Evolutionary conservation across 2,113 vertebrate genomes (phyloP), one percentile per base, ranked within the genome.

Genomic region (Protomyctophum bolini): DNA sequence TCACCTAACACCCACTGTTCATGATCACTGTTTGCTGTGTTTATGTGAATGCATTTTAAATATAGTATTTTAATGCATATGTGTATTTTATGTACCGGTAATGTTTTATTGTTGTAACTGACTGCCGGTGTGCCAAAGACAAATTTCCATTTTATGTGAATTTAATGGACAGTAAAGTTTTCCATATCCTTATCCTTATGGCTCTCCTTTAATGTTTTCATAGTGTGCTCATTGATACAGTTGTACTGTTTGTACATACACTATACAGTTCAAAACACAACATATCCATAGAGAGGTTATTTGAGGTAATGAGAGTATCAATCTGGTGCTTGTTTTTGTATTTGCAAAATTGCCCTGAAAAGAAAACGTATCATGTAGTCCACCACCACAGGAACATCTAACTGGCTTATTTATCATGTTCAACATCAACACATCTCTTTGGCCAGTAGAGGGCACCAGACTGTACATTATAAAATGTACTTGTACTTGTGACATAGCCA

Each of bases 361-460:
- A 33, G 50, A 58, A 28, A 21, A 6, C 48, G 50, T 5, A 15
- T n/a, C 51, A 58, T 29, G n/a, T 15, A 7, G 8, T 29, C 15
- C n/a, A 59, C 9, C n/a, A 59, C 9, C 6, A 61, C 28, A 45
- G 28, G 12, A 11, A 12, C 7, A 61, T 41, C 15, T 15, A n/a
- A 58, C 56, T 8, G 21, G n/a, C 56, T 55, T 8, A 10, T 8
- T 8, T 9, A 59, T 29, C 0, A 33, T 59, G 8, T 52, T 6
- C 4, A 5, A 41, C n/a, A 52, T n/a, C 2, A 58, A 58, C 1
- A 14, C 6, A 45, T 57, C 56, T 69, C 68, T 67, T 68, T 10
- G 58, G 73, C 70, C 79, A 79, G 52, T 62, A 79, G 8, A 77
- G 72, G 67, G 71, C 52, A 55, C 58, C 63, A 49, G 41, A 60